These are phyloP conservation scores for Cacoxenus indagator DNA, from an alignment of 2,888 invertebrate species.

Conservation along the genomic window DNA sequence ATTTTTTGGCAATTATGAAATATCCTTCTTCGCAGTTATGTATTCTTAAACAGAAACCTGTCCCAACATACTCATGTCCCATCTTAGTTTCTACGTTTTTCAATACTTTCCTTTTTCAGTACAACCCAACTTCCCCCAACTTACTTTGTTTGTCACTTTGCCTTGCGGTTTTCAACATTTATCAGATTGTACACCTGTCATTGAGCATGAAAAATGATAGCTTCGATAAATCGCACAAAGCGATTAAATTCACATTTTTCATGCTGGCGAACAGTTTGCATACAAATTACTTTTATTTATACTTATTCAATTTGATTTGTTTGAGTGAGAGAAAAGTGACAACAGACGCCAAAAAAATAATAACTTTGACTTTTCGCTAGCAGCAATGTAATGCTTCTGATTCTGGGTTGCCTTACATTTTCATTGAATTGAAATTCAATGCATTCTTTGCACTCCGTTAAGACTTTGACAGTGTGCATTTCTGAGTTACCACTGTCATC, in stretches of 20 bases:
- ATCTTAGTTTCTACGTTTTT: too few relatives aligned
- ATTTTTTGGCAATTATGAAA: too few relatives aligned
- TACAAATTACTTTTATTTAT: constrained; percentile 20
- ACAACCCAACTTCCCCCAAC: too few relatives aligned
- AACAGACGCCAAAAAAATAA: not conserved
- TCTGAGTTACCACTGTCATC: too few relatives aligned
- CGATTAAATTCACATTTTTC: constrained; percentile 22
- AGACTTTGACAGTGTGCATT: too few relatives aligned
- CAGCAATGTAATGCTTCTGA: not conserved
- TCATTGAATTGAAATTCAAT: too few relatives aligned
- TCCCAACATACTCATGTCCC: too few relatives aligned
- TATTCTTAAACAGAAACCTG: too few relatives aligned
- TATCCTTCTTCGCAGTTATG: too few relatives aligned
- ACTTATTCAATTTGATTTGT: constrained; percentile 14
- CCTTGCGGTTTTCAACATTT: constrained; percentile 7
- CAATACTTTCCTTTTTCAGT: too few relatives aligned
- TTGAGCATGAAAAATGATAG: constrained; percentile 16
- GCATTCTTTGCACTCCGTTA: too few relatives aligned
- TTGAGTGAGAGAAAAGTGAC: not conserved
- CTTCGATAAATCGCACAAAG: constrained; percentile 3
- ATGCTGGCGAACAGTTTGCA: constrained; percentile 1
- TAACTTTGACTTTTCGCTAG: not conserved
- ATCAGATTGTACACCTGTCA: constrained; percentile 19
- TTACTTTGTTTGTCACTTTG: constrained; percentile 7
- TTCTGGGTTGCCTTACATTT: not conserved